Conservation (phyloP, 1,140 invertebrate genomes). For the Drosophila funebris region DNA sequence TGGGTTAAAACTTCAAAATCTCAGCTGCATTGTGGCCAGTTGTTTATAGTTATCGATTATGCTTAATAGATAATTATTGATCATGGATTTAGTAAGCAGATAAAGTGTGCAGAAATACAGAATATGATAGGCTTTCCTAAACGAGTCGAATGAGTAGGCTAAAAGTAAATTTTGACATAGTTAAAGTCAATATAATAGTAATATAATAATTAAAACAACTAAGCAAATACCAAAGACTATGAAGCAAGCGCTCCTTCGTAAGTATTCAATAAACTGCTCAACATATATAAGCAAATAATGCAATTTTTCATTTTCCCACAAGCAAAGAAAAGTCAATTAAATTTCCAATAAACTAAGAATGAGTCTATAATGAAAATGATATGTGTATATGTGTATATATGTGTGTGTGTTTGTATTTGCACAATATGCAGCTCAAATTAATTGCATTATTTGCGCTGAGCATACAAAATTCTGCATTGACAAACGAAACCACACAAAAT, state of each 20-base stretch:
- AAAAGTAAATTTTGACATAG: too few relatives aligned
- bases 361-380: slow-evolving; percentile 22
- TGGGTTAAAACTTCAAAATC: not conserved
- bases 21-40: too few relatives aligned
- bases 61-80: not conserved
- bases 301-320: not conserved
- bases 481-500: slow-evolving; percentile 40
- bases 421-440: slow-evolving; percentile 40
- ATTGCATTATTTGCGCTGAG: slow-evolving; percentile 44
- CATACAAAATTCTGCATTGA: slow-evolving; percentile 35
- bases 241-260: too few relatives aligned
- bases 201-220: too few relatives aligned
- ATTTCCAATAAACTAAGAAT: not conserved
- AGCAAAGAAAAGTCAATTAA: slow-evolving; percentile 15
- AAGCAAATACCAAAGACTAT: too few relatives aligned
- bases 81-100: too few relatives aligned
- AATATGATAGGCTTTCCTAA: too few relatives aligned
- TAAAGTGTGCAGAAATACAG: too few relatives aligned
- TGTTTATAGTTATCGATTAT: not conserved
- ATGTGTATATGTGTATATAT: not conserved
- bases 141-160: too few relatives aligned
- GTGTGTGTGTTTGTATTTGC: slow-evolving; percentile 16
- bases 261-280: not conserved
- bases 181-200: too few relatives aligned
- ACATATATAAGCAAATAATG: not conserved